Evolutionary conservation across 1,140 invertebrate genomes (phyloP).

Genomic region (Lutraria rhynchaena): DNA sequence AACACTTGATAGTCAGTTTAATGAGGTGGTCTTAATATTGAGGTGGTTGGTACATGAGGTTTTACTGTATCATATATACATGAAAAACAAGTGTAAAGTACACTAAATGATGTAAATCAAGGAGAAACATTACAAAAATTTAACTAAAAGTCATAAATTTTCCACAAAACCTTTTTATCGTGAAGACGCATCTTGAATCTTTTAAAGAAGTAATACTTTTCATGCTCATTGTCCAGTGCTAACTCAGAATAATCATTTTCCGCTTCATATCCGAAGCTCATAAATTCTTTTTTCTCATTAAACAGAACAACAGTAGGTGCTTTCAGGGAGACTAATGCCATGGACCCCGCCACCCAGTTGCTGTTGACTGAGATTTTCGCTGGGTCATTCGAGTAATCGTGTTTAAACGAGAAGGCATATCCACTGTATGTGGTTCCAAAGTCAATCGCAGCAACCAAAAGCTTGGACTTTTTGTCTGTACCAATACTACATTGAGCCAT

Average conservation of each 20-base stretch:
- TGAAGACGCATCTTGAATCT: slow-evolving; percentile 40
- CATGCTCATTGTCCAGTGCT: slow-evolving; percentile 16
- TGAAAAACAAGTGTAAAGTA: too few species aligned
- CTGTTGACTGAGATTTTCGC: slow-evolving; percentile 37
- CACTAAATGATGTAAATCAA: too few species aligned
- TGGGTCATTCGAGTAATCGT: slow-evolving; percentile 28
- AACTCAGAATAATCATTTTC: slow-evolving; percentile 36
- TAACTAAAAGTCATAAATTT: too few species aligned
- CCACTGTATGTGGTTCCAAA: slow-evolving; percentile 39
- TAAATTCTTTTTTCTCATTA: slow-evolving; percentile 33
- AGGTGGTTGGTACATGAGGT: too few species aligned
- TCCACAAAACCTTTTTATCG: slow-evolving; percentile 40
- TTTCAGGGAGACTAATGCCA: slow-evolving; percentile 31
- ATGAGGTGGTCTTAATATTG: too few species aligned
- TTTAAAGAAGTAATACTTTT: slow-evolving; percentile 42
- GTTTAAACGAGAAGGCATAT: slow-evolving; percentile 34
- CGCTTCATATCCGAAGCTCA: slow-evolving; percentile 54
- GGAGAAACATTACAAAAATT: too few species aligned
- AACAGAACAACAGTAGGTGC: slow-evolving; percentile 38
- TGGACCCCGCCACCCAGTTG: slow-evolving; percentile 34
- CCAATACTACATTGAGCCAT: not conserved
- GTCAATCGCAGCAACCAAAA: slow-evolving; percentile 46
- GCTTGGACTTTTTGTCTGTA: slow-evolving; percentile 21
- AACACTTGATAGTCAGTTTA: too few species aligned
- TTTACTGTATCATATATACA: too few species aligned